Base-by-base conservation (phyloP, 1,140 invertebrate species). In the Bradysia coprophila region DNA sequence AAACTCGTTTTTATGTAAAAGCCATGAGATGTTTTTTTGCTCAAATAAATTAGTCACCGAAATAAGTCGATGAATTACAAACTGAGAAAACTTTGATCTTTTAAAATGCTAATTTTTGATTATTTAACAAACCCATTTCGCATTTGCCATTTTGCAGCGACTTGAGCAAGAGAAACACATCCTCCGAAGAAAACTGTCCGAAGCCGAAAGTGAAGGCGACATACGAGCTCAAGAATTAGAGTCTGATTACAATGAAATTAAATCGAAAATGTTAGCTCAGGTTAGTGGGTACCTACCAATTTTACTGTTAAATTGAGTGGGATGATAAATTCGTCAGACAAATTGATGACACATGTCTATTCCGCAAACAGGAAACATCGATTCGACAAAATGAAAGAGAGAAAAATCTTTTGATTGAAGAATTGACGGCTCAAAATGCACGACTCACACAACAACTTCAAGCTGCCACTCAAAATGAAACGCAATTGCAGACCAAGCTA, bases 141-240 rank as follows among this genome's bases (percentile, higher is more conserved):
- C 2, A 44, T 46, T 49, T 46, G 46, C 46, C n/a, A 49, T 55
- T 48, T 61, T 68, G 15, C 68, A 96, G 91, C 75, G 80, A 55
- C 71, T 95, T 57, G 88, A 94, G 64, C 90, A 95, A 65, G 89
- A 95, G 62, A 82, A 89, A 49, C 85, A 95, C 61, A 68, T 82
- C 10, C 66, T 95, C 9, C 69, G 83, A 36, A 70, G 89, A 24
- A 83, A 85, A 53, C 62, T 95, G 49, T 80, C 87, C 41, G 77
- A 82, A 11, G 74, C 78, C 10, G 79, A 87, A 59, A 78, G 82
- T 13, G 90, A 96, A 59, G 89, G 85, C 56, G 91, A 95, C 49
- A 77, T 82, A n/a, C 71, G 80, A 41, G 68, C 91, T 10, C 59
- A 81, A 46, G 90, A 94, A 60, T 64, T 93, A 11, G 87, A 94